Base-by-base conservation (phyloP, 2,888 invertebrate species). In the Ophion obscuratus region DNA sequence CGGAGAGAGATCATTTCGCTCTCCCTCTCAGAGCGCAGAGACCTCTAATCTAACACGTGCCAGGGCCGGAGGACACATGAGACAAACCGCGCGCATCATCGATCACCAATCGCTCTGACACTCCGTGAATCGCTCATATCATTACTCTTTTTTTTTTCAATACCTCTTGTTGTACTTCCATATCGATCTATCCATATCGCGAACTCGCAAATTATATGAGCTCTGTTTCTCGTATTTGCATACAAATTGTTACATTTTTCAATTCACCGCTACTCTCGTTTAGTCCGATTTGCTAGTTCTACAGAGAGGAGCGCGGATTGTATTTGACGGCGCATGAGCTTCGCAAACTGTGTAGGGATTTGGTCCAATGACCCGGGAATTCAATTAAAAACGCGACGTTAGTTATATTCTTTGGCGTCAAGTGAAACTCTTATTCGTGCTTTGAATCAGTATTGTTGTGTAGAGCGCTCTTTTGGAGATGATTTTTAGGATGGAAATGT, bases 11-110 rank as follows among this genome's bases (percentile, higher is more conserved):
- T 40, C 9, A 9, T 40, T 40, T 40, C 9, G 3, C 40, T 40
- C 40, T 4, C 31, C 31, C 31, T n/a, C 57, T n/a, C 17, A 57
- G 57, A 64, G 14, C 31, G 17, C 6, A 64, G 5, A 17, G 64
- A 64, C 14, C 31, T 17, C 74, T 53, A 89, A 88, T 89, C 89
- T 88, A 90, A 91, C 89, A 89, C 91, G 89, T 90, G 89, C 88
- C 91, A 91, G 91, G 89, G 89, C 83, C 91, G 91, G 84, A 31
- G 75, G 71, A 64, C 62, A 57, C 20, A 14, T 10, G 47, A 62
- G 40, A 75, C 47, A 80, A 74, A 71, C 83, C 75, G 70, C 57
- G 40, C 14, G 70, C 75, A 81, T 68, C 75, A 82, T 82, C 82
- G 85, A 85, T 85, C 85, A 85, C 75, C 24, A 27, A 82, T 75